A percentile compares a stretch with the other conserved stretches of the same genome.
These are phyloP conservation scores for Microcebus tavaratra DNA, from an alignment of 2,113 vertebrate species.

Conservation along the genomic window DNA sequence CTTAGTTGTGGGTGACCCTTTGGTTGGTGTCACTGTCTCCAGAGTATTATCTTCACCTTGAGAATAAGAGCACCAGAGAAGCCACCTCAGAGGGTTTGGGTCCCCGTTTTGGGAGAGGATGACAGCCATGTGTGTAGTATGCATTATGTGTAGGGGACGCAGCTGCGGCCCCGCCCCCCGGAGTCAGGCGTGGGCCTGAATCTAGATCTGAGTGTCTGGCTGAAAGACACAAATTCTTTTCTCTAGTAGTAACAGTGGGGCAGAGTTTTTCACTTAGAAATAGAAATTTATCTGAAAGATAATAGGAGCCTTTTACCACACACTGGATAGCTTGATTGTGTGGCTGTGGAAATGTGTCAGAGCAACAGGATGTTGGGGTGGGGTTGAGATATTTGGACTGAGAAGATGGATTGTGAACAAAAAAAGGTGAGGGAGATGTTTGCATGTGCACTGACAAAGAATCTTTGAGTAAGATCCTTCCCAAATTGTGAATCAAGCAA, in stretches of 20 bases:
- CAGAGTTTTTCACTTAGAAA: background rate
- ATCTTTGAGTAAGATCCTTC: background rate
- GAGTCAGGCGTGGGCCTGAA: background rate
- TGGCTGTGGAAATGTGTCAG: background rate
- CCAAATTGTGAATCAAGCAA: background rate
- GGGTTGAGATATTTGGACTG: background rate
- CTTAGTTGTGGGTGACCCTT: background rate
- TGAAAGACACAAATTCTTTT: background rate
- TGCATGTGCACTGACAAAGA: too few relatives aligned
- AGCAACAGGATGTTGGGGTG: background rate
- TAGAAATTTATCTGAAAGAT: background rate
- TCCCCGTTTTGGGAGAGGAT: background rate
- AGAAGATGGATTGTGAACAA: background rate
- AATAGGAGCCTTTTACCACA: background rate
- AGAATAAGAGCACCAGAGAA: background rate
- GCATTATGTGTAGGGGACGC: too few relatives aligned
- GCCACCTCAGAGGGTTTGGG: background rate
- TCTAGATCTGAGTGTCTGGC: background rate
- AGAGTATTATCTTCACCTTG: background rate
- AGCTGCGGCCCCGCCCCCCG: too few relatives aligned
- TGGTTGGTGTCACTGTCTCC: background rate
- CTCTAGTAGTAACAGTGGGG: background rate
- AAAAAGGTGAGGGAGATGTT: background rate
- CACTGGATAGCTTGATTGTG: background rate
- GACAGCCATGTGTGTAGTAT: accelerated